These are phyloP conservation scores for Rhinogobio ventralis DNA, from an alignment of 2,797 vertebrate species.

Conservation along the genomic window DNA sequence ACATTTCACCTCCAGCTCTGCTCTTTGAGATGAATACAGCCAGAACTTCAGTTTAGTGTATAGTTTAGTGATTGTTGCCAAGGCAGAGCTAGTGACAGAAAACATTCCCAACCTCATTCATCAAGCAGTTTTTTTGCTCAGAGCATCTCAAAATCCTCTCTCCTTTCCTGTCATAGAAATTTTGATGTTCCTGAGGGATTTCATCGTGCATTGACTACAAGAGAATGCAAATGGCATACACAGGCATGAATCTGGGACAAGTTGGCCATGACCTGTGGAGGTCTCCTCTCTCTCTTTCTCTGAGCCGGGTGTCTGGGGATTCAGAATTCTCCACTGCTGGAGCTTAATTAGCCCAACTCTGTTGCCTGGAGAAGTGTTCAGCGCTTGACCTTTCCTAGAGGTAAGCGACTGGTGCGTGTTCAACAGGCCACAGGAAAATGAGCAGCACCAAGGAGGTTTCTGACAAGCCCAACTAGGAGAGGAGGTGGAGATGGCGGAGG, in stretches of 20 bases:
- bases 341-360: constrained; percentile 75
- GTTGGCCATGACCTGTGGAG: constrained; percentile 65
- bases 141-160: constrained; percentile 45
- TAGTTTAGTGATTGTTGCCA: constrained; percentile 33
- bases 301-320: constrained; percentile 65
- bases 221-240: constrained; percentile 64
- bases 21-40: constrained; percentile 23
- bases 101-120: constrained; percentile 58
- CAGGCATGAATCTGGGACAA: constrained; percentile 67
- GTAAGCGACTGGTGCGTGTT: constrained; percentile 72
- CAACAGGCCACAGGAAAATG: constrained; percentile 71
- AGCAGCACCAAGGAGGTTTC: constrained; percentile 62
- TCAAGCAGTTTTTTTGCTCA: constrained; percentile 47
- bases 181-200: constrained; percentile 54
- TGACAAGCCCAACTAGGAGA: constrained; percentile 55
- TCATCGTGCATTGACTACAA: constrained; percentile 58
- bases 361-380: constrained; percentile 72
- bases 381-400: constrained; percentile 78
- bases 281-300: constrained; percentile 58
- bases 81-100: constrained; percentile 53
- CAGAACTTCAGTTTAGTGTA: constrained; percentile 20
- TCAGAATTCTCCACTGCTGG: constrained; percentile 63
- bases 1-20: neutral
- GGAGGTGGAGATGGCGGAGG: constrained; percentile 32
- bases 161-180: constrained; percentile 60